Percentiles rank a stretch among this genome's conserved stretches.
Evolutionary conservation across 2,888 invertebrate genomes (phyloP).

Genomic region (Chrysomela aeneicollis): DNA sequence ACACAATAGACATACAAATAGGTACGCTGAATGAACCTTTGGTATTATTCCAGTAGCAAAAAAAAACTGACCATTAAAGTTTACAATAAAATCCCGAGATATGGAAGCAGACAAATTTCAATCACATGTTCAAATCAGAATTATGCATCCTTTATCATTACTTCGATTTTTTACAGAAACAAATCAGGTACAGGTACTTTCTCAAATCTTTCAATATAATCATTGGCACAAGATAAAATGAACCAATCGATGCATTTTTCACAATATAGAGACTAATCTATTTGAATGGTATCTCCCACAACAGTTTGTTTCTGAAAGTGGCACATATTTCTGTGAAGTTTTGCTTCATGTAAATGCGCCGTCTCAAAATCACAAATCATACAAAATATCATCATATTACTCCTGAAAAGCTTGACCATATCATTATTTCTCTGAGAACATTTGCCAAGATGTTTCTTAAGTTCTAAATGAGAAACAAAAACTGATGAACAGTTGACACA

Average conservation of each 20-base stretch:
- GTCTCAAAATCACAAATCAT: constrained; percentile 26
- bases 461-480: background rate
- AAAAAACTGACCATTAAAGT: too few species aligned
- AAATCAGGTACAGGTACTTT: too few species aligned
- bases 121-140: too few species aligned
- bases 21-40: too few species aligned
- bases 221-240: too few species aligned
- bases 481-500: constrained; percentile 17
- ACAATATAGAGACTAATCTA: constrained; percentile 8
- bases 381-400: constrained; percentile 20
- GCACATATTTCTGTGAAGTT: constrained; percentile 12
- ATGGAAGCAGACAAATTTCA: too few species aligned
- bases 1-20: too few species aligned
- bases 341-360: background rate
- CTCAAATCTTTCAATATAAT: too few species aligned
- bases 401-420: constrained; percentile 18
- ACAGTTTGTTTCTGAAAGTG: background rate
- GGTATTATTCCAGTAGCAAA: too few species aligned
- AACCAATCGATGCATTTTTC: background rate
- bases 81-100: too few species aligned
- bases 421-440: constrained; percentile 8
- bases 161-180: too few species aligned
- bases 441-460: background rate
- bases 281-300: constrained; percentile 15
- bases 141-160: too few species aligned